phyloP scores from a whole-genome alignment of 2,888 invertebrate species.

The Cataglyphis cursor region DNA sequence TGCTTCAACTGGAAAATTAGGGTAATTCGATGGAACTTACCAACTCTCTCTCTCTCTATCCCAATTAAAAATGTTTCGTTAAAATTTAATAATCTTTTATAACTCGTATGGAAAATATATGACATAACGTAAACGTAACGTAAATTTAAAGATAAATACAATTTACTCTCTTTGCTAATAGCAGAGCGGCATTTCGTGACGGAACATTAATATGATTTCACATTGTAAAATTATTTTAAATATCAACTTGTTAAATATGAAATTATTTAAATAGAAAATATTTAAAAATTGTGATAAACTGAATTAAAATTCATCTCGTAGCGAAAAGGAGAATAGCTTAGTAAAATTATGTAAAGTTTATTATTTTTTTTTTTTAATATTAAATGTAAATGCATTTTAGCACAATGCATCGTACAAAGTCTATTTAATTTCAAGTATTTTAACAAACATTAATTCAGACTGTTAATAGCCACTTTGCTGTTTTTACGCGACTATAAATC shows the following conservation, averaged over 20 bases:
- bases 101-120: background rate
- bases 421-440: conserved; percentile 14
- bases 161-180: background rate
- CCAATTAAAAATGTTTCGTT: conserved; percentile 17
- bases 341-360: background rate
- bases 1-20: conserved; percentile 27
- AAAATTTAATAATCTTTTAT: conserved; percentile 23
- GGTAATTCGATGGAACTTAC: conserved; percentile 2
- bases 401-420: background rate
- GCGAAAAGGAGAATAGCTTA: background rate
- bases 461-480: conserved; percentile 18
- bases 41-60: conserved; percentile 22
- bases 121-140: background rate
- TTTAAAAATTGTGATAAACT: background rate
- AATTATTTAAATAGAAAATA: background rate
- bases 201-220: background rate
- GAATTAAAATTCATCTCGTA: background rate
- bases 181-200: conserved; percentile 2
- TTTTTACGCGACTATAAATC: conserved; percentile 6
- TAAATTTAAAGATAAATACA: conserved; percentile 17
- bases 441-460: background rate
- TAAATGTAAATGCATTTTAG: background rate
- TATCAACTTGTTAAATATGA: background rate
- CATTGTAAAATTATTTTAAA: conserved; percentile 1
- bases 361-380: conserved; percentile 24